phyloP scores from a whole-genome alignment of 2,113 vertebrate genomes.

The Pseudolaguvia tuberculata region DNA sequence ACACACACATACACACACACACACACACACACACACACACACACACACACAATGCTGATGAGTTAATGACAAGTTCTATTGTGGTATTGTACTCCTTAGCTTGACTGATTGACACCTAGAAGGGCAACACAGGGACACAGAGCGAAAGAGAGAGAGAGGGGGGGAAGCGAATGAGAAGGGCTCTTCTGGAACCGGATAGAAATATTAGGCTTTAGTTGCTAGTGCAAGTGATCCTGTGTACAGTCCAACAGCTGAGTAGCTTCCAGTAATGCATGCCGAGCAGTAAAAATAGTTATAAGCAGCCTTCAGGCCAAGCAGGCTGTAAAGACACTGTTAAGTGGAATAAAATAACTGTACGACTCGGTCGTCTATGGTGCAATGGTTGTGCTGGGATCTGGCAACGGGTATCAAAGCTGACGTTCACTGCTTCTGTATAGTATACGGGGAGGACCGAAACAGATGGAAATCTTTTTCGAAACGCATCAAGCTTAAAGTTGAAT shows the following conservation, averaged over 20 bases:
- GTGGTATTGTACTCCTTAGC: conserved; percentile 16
- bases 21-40: neutral
- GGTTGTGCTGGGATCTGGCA: neutral
- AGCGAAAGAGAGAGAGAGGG: neutral
- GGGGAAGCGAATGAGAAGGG: conserved; percentile 2
- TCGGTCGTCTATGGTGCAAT: neutral
- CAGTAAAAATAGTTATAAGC: conserved; percentile 20
- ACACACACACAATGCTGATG: conserved; percentile 19
- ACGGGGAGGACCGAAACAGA: neutral
- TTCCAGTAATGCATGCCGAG: conserved; percentile 16
- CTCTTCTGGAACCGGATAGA: conserved; percentile 36
- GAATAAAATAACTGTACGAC: conserved; percentile 5
- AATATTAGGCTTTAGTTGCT: conserved; percentile 42
- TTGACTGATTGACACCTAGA: conserved; percentile 36
- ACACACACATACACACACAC: conserved; percentile 12
- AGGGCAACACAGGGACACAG: conserved; percentile 7
- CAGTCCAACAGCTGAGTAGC: conserved; percentile 25
- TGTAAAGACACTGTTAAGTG: neutral
- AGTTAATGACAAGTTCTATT: conserved; percentile 34
- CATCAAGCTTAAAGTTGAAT: neutral
- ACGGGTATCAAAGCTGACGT: neutral
- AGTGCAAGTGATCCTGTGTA: conserved; percentile 31
- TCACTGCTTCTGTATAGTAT: neutral
- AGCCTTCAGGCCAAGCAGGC: neutral
- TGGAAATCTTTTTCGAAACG: neutral